These are phyloP conservation scores for Diceros bicornis DNA, from an alignment of 2,797 vertebrate species.

Conservation along the genomic window DNA sequence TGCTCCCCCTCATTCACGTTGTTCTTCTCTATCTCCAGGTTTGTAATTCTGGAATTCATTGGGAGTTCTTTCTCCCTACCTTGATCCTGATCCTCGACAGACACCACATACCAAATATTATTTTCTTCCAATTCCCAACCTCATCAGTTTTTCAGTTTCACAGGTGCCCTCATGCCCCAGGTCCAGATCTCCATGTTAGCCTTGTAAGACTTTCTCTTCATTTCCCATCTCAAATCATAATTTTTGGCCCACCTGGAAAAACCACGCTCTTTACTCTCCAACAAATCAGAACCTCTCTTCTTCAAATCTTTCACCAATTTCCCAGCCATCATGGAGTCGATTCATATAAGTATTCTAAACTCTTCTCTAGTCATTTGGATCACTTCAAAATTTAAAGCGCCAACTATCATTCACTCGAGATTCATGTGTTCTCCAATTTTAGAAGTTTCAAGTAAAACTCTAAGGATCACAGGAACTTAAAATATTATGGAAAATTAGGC, in stretches of 20 bases:
- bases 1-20: not conserved
- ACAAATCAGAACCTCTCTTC: not conserved
- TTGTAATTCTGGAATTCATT: not conserved
- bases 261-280: not conserved
- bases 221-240: not conserved
- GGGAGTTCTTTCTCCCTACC: not conserved
- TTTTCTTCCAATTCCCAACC: not conserved
- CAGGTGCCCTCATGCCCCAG: not conserved
- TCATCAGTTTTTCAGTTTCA: not conserved
- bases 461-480: not conserved
- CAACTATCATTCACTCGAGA: not conserved
- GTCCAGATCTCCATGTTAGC: not conserved
- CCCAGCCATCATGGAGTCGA: accelerated
- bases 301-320: not conserved
- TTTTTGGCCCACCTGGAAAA: not conserved
- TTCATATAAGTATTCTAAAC: not conserved
- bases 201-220: not conserved
- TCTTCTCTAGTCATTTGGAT: not conserved
- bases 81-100: not conserved
- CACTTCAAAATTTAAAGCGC: not conserved
- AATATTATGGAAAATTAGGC: not conserved
- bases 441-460: not conserved
- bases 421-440: not conserved
- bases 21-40: not conserved
- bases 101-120: not conserved